These are phyloP conservation scores for Nyctalus aviator DNA, from an alignment of 2,797 vertebrate species.

Conservation along the genomic window DNA sequence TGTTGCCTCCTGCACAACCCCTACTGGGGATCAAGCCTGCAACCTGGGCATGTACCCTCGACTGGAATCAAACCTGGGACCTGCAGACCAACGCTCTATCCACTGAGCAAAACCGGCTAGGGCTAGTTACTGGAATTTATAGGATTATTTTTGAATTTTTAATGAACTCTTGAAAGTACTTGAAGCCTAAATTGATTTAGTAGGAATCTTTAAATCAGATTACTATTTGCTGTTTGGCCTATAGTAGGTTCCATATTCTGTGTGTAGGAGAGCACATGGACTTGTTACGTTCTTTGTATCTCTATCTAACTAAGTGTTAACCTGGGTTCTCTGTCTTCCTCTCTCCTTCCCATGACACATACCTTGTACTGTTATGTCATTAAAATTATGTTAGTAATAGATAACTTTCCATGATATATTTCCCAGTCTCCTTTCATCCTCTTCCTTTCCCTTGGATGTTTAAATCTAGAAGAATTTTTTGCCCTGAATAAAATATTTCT, in stretches of 20 bases:
- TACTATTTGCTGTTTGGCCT: slow-evolving; percentile 48
- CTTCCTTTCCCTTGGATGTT: slow-evolving; percentile 6
- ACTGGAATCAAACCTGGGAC: too few relatives aligned
- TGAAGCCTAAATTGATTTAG: slow-evolving; percentile 48
- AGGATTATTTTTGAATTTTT: slow-evolving; percentile 69
- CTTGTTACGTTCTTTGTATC: not conserved
- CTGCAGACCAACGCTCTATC: too few relatives aligned
- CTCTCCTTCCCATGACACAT: not conserved
- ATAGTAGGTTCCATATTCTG: not conserved
- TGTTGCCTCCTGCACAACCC: too few relatives aligned
- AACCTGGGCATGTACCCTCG: too few relatives aligned
- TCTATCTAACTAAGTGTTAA: not conserved
- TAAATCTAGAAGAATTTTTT: slow-evolving; percentile 56
- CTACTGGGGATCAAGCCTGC: too few relatives aligned
- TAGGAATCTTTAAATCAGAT: slow-evolving; percentile 54
- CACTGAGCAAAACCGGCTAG: too few relatives aligned
- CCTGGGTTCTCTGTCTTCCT: not conserved
- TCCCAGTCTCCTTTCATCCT: not conserved
- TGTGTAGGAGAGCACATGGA: not conserved
- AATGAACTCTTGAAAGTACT: slow-evolving; percentile 58
- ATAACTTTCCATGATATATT: slow-evolving; percentile 33
- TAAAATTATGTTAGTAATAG: slow-evolving; percentile 13
- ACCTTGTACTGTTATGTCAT: not conserved
- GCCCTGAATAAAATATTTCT: not conserved
- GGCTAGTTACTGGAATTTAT: slow-evolving; percentile 53